Evolutionary conservation across 2,888 invertebrate species (phyloP).

Genomic region (Galerucella nymphaeae): DNA sequence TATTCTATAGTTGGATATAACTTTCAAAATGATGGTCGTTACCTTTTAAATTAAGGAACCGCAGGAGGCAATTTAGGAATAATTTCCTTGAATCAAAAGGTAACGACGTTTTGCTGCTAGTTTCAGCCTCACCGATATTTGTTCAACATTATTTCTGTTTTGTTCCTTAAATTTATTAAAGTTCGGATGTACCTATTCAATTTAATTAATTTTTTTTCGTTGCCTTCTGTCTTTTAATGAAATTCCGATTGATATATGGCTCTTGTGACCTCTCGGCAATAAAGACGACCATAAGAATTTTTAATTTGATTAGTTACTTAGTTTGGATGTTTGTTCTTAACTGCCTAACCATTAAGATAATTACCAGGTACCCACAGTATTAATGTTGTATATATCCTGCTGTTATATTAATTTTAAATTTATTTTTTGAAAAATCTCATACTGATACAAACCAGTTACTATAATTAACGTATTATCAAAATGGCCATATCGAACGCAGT

Average conservation of each 20-base stretch:
- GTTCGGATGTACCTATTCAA: neutral
- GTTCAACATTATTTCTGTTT: neutral
- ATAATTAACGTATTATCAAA: neutral
- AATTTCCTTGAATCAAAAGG: no score
- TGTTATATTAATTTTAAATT: slow-evolving; percentile 2
- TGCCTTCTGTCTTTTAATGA: neutral
- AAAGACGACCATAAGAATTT: slow-evolving; percentile 1
- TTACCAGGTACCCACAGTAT: neutral
- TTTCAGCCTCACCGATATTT: no score
- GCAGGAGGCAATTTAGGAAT: no score
- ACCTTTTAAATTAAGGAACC: no score
- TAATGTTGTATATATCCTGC: slow-evolving; percentile 1
- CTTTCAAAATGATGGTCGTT: no score
- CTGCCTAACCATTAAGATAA: neutral
- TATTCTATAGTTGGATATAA: no score
- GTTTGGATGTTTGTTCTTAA: neutral
- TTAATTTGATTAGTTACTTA: neutral
- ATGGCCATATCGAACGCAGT: neutral
- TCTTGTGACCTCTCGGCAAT: slow-evolving; percentile 1
- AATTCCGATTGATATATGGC: neutral
- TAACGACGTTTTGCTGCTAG: no score
- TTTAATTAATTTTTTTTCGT: neutral
- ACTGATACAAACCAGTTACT: neutral
- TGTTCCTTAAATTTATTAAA: neutral
- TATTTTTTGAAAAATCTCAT: neutral